Conservation (phyloP, 2,888 invertebrate species). For the Nomada hirtipes region DNA sequence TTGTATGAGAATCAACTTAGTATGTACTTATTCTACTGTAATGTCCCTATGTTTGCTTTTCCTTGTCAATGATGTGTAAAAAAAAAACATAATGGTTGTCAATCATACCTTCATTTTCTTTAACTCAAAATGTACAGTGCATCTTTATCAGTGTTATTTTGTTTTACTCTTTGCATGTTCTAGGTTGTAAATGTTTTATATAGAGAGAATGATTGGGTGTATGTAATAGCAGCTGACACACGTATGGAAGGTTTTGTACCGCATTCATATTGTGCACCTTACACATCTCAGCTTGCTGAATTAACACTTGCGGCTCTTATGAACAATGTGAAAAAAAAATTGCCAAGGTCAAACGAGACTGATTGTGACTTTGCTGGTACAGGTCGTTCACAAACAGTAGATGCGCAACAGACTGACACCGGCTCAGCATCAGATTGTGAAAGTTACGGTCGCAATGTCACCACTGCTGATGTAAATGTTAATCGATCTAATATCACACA, state of each 20-base stretch:
- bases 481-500: constrained; percentile 83
- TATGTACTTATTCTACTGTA: constrained; percentile 18
- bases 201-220: constrained; percentile 98
- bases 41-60: constrained; percentile 6
- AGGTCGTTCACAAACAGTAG: constrained; percentile 78
- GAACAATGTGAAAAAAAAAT: constrained; percentile 91
- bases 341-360: constrained; percentile 87
- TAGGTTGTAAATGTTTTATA: constrained; percentile 96
- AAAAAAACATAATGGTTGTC: background rate
- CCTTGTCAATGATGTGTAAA: background rate
- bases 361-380: constrained; percentile 78
- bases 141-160: constrained; percentile 37
- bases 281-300: constrained; percentile 91
- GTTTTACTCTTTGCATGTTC: constrained; percentile 63
- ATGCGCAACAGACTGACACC: constrained; percentile 82
- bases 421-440: constrained; percentile 87
- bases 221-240: constrained; percentile 96
- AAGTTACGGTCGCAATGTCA: constrained; percentile 86
- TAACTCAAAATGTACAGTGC: constrained; percentile 9
- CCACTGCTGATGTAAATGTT: constrained; percentile 82
- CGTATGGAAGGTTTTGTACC: constrained; percentile 97
- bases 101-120: constrained; percentile 11
- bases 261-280: constrained; percentile 96
- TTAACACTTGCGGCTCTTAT: constrained; percentile 86
- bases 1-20: constrained; percentile 30